Conservation (phyloP, 2,888 invertebrate species). For the Phaedon cochleariae region DNA sequence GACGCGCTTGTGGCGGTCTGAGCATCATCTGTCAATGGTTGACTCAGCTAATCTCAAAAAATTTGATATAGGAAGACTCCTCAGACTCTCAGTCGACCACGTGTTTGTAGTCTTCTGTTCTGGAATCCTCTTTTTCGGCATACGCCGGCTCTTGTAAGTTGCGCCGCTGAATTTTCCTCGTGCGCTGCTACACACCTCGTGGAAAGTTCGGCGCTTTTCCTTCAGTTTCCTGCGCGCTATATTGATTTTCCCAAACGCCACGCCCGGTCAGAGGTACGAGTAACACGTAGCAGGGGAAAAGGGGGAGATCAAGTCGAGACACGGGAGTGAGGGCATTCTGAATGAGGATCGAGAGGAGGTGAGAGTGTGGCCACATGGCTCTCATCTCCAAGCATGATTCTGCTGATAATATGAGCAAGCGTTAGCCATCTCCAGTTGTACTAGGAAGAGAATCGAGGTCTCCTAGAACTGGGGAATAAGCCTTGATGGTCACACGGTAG, state of each 20-base stretch:
- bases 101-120: not conserved
- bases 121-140: not conserved
- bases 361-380: too few relatives aligned
- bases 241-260: conserved; percentile 51
- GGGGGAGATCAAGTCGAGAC: not conserved
- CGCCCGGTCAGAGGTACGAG: conserved; percentile 45
- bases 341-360: not conserved
- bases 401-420: too few relatives aligned
- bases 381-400: too few relatives aligned
- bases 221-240: conserved; percentile 48
- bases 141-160: not conserved
- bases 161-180: not conserved
- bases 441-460: too few relatives aligned
- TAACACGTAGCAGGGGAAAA: conserved; percentile 14
- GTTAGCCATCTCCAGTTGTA: too few relatives aligned
- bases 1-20: too few relatives aligned
- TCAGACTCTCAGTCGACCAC: not conserved
- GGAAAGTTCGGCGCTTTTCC: conserved; percentile 32
- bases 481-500: too few relatives aligned
- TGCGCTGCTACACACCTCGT: conserved; percentile 30
- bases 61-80: too few relatives aligned
- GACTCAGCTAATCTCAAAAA: too few relatives aligned
- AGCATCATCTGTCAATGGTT: too few relatives aligned
- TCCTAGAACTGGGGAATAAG: too few relatives aligned
- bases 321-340: not conserved